A percentile compares a stretch with the other conserved stretches of the same genome.
These are phyloP conservation scores for Caenorhabditis wallacei DNA, from an alignment of 2,888 invertebrate genomes.

Conservation along the genomic window DNA sequence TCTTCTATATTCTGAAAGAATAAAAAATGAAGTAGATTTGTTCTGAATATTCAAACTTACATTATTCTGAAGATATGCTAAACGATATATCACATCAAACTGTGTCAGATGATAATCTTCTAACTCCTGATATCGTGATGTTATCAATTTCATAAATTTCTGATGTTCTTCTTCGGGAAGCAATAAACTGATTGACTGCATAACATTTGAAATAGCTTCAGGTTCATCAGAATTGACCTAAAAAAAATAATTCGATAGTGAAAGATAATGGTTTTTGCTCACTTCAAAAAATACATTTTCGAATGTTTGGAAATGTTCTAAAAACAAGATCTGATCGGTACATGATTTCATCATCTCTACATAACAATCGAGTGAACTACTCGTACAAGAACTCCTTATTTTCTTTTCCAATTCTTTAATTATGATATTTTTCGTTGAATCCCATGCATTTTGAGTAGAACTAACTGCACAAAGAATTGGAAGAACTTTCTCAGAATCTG, in stretches of 20 bases:
- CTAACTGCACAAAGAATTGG: constrained; percentile 51
- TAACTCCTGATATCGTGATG: neutral
- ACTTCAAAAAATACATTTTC: constrained; percentile 19
- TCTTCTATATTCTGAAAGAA: constrained; percentile 17
- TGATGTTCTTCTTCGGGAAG: constrained; percentile 18
- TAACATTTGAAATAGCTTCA: neutral
- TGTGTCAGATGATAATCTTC: neutral
- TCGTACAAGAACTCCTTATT: neutral
- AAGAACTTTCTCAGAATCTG: constrained; percentile 37
- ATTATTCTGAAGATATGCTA: constrained; percentile 20
- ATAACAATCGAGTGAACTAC: constrained; percentile 17
- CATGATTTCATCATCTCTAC: constrained; percentile 22
- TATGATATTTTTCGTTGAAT: neutral
- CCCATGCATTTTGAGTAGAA: constrained; percentile 16
- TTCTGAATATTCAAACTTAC: neutral
- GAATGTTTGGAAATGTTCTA: constrained; percentile 23
- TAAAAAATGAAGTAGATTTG: neutral
- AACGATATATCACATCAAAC: constrained; percentile 26
- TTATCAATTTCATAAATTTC: constrained; percentile 21
- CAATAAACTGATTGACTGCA: constrained; percentile 27
- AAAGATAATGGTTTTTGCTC: neutral
- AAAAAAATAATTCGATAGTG: neutral
- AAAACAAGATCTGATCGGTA: neutral
- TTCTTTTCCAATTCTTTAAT: neutral
- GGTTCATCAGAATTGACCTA: neutral